Evolutionary conservation across 2,797 vertebrate genomes (phyloP).

Genomic region (Bufotes viridis): DNA sequence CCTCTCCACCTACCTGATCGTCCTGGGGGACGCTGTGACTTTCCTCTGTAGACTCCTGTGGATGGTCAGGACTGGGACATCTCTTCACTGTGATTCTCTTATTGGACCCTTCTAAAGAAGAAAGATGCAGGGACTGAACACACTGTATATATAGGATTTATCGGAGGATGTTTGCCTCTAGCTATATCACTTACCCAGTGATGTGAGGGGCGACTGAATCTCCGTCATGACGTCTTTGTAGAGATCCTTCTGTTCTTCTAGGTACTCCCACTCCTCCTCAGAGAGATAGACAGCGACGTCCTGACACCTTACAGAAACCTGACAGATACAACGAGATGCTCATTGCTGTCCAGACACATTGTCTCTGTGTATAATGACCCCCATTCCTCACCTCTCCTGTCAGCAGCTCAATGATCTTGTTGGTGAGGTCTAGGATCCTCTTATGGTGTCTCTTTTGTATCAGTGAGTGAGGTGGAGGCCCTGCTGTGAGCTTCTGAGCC

Average conservation of each 20-base stretch:
- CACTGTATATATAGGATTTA: not conserved
- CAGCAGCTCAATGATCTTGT: not conserved
- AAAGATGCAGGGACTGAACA: not conserved
- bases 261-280: not conserved
- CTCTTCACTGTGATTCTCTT: not conserved
- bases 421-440: not conserved
- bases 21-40: not conserved
- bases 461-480: not conserved
- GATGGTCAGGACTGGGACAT: not conserved
- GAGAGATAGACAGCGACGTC: not conserved
- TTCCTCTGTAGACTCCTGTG: not conserved
- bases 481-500: not conserved
- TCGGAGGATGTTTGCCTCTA: not conserved
- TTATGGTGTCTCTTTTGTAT: not conserved
- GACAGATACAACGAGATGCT: not conserved
- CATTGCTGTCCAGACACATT: not conserved
- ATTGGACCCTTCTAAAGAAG: not conserved
- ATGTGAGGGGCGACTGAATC: not conserved
- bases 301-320: not conserved
- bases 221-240: not conserved
- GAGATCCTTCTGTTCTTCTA: not conserved
- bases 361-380: not conserved
- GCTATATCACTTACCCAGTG: not conserved
- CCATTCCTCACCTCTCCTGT: not conserved
- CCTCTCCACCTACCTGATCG: not conserved